Base-by-base conservation (phyloP, 2,888 invertebrate genomes). In the Hoplodrina blanda region DNA sequence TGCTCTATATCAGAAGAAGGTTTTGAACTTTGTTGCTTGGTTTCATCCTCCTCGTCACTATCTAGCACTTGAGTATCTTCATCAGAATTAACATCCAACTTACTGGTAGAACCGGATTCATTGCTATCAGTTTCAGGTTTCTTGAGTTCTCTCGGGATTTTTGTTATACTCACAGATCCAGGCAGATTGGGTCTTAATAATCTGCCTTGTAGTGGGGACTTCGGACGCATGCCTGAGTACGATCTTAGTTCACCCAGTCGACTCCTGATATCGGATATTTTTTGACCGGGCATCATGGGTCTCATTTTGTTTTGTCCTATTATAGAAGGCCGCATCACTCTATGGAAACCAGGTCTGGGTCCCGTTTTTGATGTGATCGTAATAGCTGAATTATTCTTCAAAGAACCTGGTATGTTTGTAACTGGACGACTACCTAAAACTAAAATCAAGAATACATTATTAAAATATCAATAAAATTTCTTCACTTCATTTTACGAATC, bases 371-470 rank as follows among this genome's bases (percentile, higher is more conserved):
- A 97, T 49, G 96, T 96, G 15, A 97, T 96, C 1, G 97, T 96
- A 33, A 97, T 96, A 1, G 97, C 96, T 0, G 97, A 96, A 86
- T 97, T 97, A 81, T 96, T 96, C 87, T 97, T 97, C 70, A 97
- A 90, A 4, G 96, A 95, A 19, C 95, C 95, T 5, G 96, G 96
- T 77, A 96, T 92, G 81, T 89, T 94, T 0, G 91, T 85, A 50
- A 91, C 78, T n/a, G 95, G 94, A 11, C 96, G 93, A 69, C 76
- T 88, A 49, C 93, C 93, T 88, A 95, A 80, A 88, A 96, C 96
- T 96, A 73, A 73, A 89, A 33, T 50, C 0, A 88, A 67, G 72
- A 62, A 62, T 5, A 44, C 49, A 69, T 61, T 33, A 62, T 52
- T 17, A 15, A 62, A 55, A 57, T 57, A 3, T 19, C 15, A 10